Base-by-base conservation (phyloP, 2,113 vertebrate species). In the Falcunculus frontatus region DNA sequence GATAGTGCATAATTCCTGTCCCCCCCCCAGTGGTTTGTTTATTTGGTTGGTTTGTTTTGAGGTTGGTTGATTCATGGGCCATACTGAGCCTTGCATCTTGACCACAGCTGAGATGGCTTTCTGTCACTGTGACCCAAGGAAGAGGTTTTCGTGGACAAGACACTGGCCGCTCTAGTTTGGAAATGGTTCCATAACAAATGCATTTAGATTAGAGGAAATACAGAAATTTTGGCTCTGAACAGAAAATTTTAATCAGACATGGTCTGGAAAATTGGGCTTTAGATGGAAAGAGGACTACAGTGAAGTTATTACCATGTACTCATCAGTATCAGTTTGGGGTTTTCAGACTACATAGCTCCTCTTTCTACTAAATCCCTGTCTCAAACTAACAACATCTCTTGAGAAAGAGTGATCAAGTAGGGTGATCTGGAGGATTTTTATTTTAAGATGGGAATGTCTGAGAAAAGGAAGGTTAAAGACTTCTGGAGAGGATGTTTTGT, bases 1-100 rank as follows among this genome's bases (percentile, higher is more conserved):
- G 6, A 20, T 0, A 17, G 13, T 55, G 14, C 18, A 41, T 49
- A 41, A 33, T 78, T 88, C 19, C 12, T 60, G 30, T 55, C 41
- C 7, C n/a, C 7, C n/a, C 1, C 1, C 1, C 9, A 9, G 13
- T 35, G 35, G 26, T 23, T n/a, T 42, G 15, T 13, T 49, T 63
- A 49, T 4, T 42, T 76, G 26, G 1, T 33, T 75, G 4, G 13
- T 18, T 55, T 42, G 6, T 42, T 78, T 55, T 41, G 50, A 73
- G 13, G 7, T 27, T 59, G 17, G 2, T 60, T 78, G 18, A 25
- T 70, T 44, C 11, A 39, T 33, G 18, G 7, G 9, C 25, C 23
- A 6, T 77, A 62, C 1, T 60, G 16, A 68, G 25, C 27, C 37
- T 73, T 13, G 1, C 18, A 44, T 39, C 37, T 52, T 65, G 46